Evolutionary conservation across 2,113 vertebrate genomes (phyloP), one percentile per base, ranked within the genome.

Genomic region (Lamprotornis superbus): DNA sequence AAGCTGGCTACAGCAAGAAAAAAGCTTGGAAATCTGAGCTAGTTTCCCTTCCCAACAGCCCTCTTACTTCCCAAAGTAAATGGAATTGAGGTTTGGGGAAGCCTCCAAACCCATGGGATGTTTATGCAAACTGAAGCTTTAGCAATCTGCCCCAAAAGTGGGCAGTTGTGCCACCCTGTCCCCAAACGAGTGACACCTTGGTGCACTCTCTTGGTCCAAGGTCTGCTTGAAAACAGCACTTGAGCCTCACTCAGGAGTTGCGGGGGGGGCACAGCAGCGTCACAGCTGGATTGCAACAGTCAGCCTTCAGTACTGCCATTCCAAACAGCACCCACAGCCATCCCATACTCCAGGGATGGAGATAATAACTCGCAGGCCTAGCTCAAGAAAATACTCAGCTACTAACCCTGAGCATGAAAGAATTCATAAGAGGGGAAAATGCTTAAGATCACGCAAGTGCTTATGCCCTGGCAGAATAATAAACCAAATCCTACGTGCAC

Each of bases 111-210:
- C 61, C 25, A 9, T 0, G 12, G 71, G 92, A 81, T 53, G 76
- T 75, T 93, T 93, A 83, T 80, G 85, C 94, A 92, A 94, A 67
- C 52, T 27, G 83, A 92, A 95, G 65, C 81, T 94, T 89, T 88
- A 92, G 83, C 85, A 78, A 49, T 89, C 56, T 75, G 61, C 65
- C 59, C 49, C 49, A 3, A 28, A 3, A 60, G 30, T 1, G 47
- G 82, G 42, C 57, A 90, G 4, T 1, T 39, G 64, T 85, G 79
- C 55, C 35, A 50, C 53, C 56, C 75, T 47, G 14, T 63, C 74
- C 82, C 67, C 68, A 63, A 52, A 88, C 0, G 11, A 81, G 44
- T 30, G 90, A 56, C 16, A 28, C 44, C 68, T 81, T 5, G 1
- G 67, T 50, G 64, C 33, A 15, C 67, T 83, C 69, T 77, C 64